Evolutionary conservation across 1,140 invertebrate genomes (phyloP).

Genomic region (Heliconius hermathena): DNA sequence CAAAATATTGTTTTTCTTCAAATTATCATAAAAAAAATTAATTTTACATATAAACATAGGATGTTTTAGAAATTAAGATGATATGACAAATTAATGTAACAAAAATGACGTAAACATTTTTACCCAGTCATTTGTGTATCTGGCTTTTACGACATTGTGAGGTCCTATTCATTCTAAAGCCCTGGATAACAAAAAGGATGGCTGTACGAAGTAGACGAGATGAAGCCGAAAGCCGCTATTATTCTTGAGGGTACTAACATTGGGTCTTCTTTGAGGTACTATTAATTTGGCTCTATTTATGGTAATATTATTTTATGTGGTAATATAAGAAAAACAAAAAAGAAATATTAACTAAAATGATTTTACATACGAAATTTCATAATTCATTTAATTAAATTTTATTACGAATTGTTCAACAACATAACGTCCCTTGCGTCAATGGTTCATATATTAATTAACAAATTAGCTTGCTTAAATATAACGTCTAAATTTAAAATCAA

Average conservation of each 20-base stretch:
- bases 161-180: conserved; percentile 10
- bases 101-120: neutral
- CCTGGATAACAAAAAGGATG: neutral
- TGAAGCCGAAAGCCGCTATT: conserved; percentile 21
- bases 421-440: too few species aligned
- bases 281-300: neutral
- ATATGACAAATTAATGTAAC: neutral
- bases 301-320: neutral
- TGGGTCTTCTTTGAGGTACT: neutral
- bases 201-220: conserved; percentile 3
- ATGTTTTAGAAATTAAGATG: neutral
- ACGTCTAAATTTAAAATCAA: too few species aligned
- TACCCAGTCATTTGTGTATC: neutral
- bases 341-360: too few species aligned
- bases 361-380: too few species aligned
- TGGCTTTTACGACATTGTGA: conserved; percentile 2
- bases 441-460: too few species aligned
- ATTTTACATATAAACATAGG: too few species aligned
- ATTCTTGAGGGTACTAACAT: conserved; percentile 13
- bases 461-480: too few species aligned
- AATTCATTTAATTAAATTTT: too few species aligned
- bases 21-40: too few species aligned
- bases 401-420: too few species aligned
- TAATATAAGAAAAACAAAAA: neutral
- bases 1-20: too few species aligned